These are phyloP conservation scores for Syrista parreyssii DNA, from an alignment of 2,888 invertebrate genomes.

Conservation along the genomic window DNA sequence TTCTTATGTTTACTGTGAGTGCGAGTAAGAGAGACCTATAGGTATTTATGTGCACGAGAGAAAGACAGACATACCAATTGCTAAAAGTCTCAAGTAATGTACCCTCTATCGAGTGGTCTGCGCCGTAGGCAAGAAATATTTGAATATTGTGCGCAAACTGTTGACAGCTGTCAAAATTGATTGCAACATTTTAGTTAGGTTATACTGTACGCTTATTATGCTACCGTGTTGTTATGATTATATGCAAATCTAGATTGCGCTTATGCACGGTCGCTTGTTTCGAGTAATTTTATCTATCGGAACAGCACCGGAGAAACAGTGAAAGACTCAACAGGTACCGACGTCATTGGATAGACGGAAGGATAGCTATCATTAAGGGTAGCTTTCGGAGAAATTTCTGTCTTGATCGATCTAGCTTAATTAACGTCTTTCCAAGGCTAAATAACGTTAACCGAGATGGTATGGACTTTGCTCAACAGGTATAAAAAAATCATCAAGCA, in stretches of 20 bases:
- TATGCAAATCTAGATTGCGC: conserved; percentile 4
- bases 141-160: neutral
- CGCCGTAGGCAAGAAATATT: neutral
- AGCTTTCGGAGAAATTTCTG: neutral
- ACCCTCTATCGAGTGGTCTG: neutral
- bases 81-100: neutral
- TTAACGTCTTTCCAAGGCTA: neutral
- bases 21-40: neutral
- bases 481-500: neutral
- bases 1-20: neutral
- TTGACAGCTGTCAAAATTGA: neutral
- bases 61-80: neutral
- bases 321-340: neutral
- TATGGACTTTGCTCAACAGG: neutral
- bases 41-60: neutral
- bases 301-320: neutral
- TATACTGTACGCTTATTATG: neutral
- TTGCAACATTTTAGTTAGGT: neutral
- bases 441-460: neutral
- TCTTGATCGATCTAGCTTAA: neutral
- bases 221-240: neutral
- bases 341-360: neutral
- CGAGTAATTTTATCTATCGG: neutral
- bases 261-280: neutral
- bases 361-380: neutral